Percentiles rank a stretch among this genome's conserved stretches.
These are phyloP conservation scores for Sesia apiformis DNA, from an alignment of 2,888 invertebrate species.

Conservation along the genomic window DNA sequence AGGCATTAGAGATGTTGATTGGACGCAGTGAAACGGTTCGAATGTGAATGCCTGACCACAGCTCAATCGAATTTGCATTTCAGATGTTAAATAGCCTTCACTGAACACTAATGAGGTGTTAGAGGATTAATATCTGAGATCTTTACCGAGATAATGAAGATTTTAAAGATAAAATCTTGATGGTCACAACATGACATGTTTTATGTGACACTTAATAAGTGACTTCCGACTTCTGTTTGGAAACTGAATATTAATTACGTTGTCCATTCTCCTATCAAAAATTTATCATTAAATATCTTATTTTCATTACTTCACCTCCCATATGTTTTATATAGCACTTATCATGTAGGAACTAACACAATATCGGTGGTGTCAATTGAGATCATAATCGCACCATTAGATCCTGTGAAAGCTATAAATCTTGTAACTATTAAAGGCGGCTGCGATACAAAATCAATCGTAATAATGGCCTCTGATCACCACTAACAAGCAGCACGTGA, in stretches of 20 bases:
- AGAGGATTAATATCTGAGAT: conserved; percentile 62
- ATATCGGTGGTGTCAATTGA: conserved; percentile 23
- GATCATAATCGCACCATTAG: conserved; percentile 50
- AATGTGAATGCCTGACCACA: conserved; percentile 52
- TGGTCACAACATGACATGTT: conserved; percentile 26
- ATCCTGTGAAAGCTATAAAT: conserved; percentile 60
- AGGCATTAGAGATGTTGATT: conserved; percentile 49
- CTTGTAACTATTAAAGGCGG: conserved; percentile 38
- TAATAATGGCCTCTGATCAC: conserved; percentile 52
- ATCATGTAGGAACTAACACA: neutral
- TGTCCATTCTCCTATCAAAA: too few species aligned
- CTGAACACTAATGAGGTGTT: conserved; percentile 66
- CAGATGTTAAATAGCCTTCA: conserved; percentile 46
- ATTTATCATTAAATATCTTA: too few species aligned
- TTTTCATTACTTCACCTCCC: too few species aligned
- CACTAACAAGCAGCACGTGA: conserved; percentile 67
- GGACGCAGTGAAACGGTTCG: conserved; percentile 31
- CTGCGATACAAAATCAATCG: conserved; percentile 49
- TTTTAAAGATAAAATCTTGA: conserved; percentile 42
- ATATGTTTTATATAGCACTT: too few species aligned
- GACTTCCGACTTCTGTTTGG: conserved; percentile 36
- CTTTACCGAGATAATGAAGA: conserved; percentile 44
- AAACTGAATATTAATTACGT: too few species aligned
- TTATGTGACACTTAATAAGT: conserved; percentile 26
- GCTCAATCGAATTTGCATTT: conserved; percentile 62